These are phyloP conservation scores for Pseudococcus longispinus DNA, from an alignment of 2,888 invertebrate species.

Conservation along the genomic window DNA sequence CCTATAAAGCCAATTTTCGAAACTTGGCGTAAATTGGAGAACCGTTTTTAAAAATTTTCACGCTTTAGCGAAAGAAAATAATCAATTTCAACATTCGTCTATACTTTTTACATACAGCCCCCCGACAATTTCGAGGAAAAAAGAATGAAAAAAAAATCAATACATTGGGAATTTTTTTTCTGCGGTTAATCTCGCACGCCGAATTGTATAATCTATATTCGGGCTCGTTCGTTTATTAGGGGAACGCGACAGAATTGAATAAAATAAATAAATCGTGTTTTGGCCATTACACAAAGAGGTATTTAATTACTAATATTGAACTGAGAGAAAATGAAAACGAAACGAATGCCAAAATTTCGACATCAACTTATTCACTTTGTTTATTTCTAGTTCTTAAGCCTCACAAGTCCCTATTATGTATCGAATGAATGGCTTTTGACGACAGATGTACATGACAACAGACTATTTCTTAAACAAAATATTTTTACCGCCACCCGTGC, in stretches of 20 bases:
- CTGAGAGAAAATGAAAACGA: conserved; percentile 32
- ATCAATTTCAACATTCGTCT: not conserved
- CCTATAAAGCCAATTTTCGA: not conserved
- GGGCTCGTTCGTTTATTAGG: not conserved
- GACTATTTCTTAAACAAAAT: conserved; percentile 43
- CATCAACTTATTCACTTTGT: conserved; percentile 33
- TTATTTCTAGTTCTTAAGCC: conserved; percentile 30
- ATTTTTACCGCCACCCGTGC: conserved; percentile 44
- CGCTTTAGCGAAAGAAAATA: not conserved
- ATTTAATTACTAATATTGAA: conserved; percentile 31
- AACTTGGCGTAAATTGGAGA: not conserved
- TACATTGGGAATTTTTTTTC: not conserved
- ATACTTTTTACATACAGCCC: not conserved
- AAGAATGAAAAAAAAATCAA: not conserved
- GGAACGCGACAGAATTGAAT: not conserved
- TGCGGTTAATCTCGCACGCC: not conserved
- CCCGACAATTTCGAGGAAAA: too few relatives aligned
- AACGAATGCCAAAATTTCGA: conserved; percentile 38
- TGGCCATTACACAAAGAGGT: conserved; percentile 28
- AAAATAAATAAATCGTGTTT: not conserved
- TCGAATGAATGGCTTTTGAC: conserved; percentile 49
- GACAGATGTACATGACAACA: conserved; percentile 51
- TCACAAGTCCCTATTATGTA: conserved; percentile 40
- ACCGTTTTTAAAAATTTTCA: not conserved
- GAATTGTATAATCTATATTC: not conserved